Evolutionary conservation across 2,797 vertebrate genomes (phyloP), one percentile per base, ranked within the genome.

Genomic region (Malurus splendens): DNA sequence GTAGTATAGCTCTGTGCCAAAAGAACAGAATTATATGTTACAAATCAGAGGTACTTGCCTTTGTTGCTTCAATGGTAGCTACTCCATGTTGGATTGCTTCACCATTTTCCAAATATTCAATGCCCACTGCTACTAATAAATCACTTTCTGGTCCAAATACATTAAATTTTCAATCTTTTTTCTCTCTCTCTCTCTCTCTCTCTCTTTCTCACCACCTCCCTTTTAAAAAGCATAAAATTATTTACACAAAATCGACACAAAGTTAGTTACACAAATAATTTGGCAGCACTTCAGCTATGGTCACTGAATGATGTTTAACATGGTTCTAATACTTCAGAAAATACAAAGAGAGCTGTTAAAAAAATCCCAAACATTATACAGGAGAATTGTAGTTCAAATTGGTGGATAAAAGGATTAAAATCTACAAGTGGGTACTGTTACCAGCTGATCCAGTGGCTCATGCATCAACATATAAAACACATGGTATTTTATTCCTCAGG

Each of bases 1-100:
- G 44, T 27, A 70, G 28, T 33, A 51, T 9, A 82, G n/a, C 50
- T 79, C 80, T 51, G 17, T 50, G 39, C 72, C 41, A 68, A 57
- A 80, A 93, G 41, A 90, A 76, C 30, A 91, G 76, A 86, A 83
- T 73, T 71, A 52, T 81, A 92, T 92, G 90, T 90, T 94, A 96
- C 78, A 87, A 60, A 94, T 80, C 87, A 18, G 65, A 96, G 82
- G 86, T 92, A 96, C 93, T 93, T 95, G 82, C 23, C 52, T 82
- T 92, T 64, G 91, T 94, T 92, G 90, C 81, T 86, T 94, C 81
- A 82, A 83, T 18, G 80, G 95, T 86, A 94, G 95, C 90, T 90
- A 54, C 28, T 12, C 2, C 17, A 13, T 71, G 86, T 80, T 50
- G 57, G 52, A 87, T 33, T 51, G 32, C 44, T 92, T 73, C 76